phyloP scores from a whole-genome alignment of 2,113 vertebrate genomes.

The Coptodon bakossiorum region DNA sequence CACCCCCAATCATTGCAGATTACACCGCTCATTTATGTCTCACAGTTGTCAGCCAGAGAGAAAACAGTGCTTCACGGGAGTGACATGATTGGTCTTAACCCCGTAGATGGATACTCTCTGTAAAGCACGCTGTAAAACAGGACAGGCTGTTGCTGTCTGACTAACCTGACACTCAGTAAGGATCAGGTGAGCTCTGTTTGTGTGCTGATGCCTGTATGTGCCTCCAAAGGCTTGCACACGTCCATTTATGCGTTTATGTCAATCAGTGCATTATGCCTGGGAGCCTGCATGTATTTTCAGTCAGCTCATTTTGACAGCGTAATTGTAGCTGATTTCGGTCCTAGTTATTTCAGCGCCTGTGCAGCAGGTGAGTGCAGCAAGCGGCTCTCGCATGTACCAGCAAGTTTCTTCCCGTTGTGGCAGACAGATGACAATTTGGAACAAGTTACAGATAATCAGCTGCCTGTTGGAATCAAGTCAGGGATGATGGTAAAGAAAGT shows the following conservation, averaged over 20 bases:
- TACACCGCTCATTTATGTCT: background rate
- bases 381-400: background rate
- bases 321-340: constrained; percentile 18
- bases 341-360: background rate
- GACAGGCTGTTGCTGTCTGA: background rate
- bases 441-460: constrained; percentile 2
- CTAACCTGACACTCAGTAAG: background rate
- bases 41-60: background rate
- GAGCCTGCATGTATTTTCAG: background rate
- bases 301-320: constrained; percentile 2
- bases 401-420: background rate
- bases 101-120: background rate
- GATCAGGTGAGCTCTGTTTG: background rate
- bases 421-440: constrained; percentile 25
- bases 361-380: constrained; percentile 2
- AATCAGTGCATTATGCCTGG: background rate
- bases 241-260: background rate
- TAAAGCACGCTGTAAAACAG: background rate
- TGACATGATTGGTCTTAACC: background rate
- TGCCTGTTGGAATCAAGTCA: constrained; percentile 4
- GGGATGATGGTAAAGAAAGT: background rate
- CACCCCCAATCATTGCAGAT: background rate
- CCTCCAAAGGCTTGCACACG: background rate
- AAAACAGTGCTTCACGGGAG: background rate
- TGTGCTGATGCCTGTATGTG: background rate